phyloP scores from a whole-genome alignment of 2,888 invertebrate genomes.

The Ormyrus nitidulus region DNA sequence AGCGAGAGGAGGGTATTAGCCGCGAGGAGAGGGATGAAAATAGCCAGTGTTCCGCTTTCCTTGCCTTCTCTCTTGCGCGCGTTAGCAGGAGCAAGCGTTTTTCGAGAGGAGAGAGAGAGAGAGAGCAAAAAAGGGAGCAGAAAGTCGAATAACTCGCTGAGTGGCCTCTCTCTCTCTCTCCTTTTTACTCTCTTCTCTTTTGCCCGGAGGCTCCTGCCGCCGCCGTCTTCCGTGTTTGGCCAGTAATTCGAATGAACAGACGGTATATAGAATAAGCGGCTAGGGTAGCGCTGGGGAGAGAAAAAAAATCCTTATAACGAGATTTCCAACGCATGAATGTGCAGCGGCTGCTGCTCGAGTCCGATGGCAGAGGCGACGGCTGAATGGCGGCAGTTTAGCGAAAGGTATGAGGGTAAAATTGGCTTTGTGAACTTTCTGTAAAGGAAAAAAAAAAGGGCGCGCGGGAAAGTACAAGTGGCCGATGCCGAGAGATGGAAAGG shows the following conservation, averaged over 20 bases:
- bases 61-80: constrained; percentile 17
- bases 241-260: constrained; percentile 57
- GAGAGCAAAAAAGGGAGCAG: constrained; percentile 27
- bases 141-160: constrained; percentile 50
- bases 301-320: constrained; percentile 37
- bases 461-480: too few species aligned
- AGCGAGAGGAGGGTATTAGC: background rate
- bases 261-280: constrained; percentile 48
- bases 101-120: constrained; percentile 13
- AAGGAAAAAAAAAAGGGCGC: too few species aligned
- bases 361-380: too few species aligned
- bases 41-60: constrained; percentile 44
- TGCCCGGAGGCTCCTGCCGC: constrained; percentile 19
- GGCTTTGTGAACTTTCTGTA: constrained; percentile 32
- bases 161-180: constrained; percentile 25
- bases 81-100: constrained; percentile 25
- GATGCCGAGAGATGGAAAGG: background rate
- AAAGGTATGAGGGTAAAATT: constrained; percentile 48
- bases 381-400: constrained; percentile 58
- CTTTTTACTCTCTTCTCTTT: constrained; percentile 27
- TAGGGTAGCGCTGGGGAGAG: constrained; percentile 29
- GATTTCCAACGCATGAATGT: constrained; percentile 53
- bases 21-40: constrained; percentile 28
- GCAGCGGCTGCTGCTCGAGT: constrained; percentile 9
- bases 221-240: constrained; percentile 56